phyloP scores from a whole-genome alignment of 1,140 invertebrate species.

The Nymphalis io region DNA sequence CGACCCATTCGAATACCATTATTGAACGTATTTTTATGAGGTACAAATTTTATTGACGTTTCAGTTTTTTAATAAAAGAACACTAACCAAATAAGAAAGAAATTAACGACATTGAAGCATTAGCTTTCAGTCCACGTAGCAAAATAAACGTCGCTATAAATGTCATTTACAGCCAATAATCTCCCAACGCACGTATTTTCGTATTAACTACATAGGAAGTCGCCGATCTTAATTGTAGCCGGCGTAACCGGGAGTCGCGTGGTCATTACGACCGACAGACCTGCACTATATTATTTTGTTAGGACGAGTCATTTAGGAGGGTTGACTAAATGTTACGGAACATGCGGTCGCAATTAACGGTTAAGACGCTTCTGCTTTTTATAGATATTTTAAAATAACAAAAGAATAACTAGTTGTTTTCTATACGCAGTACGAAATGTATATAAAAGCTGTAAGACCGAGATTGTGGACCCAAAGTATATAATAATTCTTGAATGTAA shows the following conservation, averaged over 20 bases:
- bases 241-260: slow-evolving; percentile 45
- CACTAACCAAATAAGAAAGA: neutral
- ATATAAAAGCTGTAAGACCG: slow-evolving; percentile 40
- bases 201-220: slow-evolving; percentile 72
- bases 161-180: slow-evolving; percentile 70
- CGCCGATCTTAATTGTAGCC: slow-evolving; percentile 71
- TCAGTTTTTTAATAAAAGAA: neutral
- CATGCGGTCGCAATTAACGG: slow-evolving; percentile 49
- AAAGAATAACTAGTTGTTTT: slow-evolving; percentile 4
- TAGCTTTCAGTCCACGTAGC: slow-evolving; percentile 41
- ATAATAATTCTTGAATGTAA: slow-evolving; percentile 73
- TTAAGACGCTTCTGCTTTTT: slow-evolving; percentile 12
- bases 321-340: slow-evolving; percentile 56
- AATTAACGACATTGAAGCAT: slow-evolving; percentile 9
- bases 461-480: slow-evolving; percentile 66
- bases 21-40: neutral
- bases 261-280: slow-evolving; percentile 59
- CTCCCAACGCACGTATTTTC: slow-evolving; percentile 72
- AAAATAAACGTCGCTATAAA: slow-evolving; percentile 56
- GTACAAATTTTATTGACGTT: neutral
- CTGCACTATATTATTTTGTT: slow-evolving; percentile 70
- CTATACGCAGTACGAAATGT: neutral
- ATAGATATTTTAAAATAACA: neutral
- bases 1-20: neutral
- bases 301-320: slow-evolving; percentile 60